These are phyloP conservation scores for Fukomys damarensis DNA, from an alignment of 2,113 vertebrate genomes.

Conservation along the genomic window DNA sequence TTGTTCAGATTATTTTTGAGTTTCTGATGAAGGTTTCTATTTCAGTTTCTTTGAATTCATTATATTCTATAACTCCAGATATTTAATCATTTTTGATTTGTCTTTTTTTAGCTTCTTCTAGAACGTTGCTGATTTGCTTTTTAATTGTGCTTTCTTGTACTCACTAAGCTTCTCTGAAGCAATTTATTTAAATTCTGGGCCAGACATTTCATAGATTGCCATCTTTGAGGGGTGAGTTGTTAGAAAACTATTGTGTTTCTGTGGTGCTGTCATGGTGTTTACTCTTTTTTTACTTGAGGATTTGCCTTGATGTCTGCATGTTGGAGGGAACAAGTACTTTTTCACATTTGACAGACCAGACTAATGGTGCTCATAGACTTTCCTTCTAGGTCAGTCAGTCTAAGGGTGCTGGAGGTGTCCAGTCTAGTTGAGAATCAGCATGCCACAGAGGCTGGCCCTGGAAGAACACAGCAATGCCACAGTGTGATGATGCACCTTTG, in stretches of 20 bases:
- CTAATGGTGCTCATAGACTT: too few species aligned
- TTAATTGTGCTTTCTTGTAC: not conserved
- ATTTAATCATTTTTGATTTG: not conserved
- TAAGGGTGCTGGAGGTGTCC: not conserved
- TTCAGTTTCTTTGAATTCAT: not conserved
- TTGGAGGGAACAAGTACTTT: not conserved
- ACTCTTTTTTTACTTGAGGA: not conserved
- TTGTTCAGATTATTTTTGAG: not conserved
- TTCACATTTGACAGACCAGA: not conserved
- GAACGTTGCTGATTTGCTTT: not conserved
- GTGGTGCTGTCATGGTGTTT: not conserved
- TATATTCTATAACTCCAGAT: not conserved
- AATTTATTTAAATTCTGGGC: not conserved
- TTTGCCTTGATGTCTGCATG: not conserved
- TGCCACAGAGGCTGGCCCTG: not conserved
- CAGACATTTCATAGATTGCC: not conserved
- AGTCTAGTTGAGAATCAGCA: not conserved
- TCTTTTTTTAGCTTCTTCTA: not conserved
- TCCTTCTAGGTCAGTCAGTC: not conserved
- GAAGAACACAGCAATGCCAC: too few species aligned
- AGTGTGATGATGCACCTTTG: accelerated
- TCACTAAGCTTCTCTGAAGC: not conserved
- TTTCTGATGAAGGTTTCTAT: not conserved
- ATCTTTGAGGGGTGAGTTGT: not conserved
- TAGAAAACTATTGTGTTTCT: not conserved